Conservation (phyloP, 2,113 vertebrate species). For the Mus spicilegus region DNA sequence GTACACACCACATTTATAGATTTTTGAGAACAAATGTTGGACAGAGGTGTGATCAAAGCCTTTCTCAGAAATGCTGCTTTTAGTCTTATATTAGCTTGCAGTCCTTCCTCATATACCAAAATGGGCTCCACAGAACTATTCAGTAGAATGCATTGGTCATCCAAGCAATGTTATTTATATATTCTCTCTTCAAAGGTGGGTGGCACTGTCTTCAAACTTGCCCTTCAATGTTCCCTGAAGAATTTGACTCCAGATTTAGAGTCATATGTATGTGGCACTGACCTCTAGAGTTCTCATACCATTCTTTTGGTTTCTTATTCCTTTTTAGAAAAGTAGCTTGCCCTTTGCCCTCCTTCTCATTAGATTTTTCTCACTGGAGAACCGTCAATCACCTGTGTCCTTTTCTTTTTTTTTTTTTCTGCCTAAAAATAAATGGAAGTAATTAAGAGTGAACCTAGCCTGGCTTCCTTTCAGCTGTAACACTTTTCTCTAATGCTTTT, state of each 20-base stretch:
- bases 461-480: slow-evolving; percentile 42
- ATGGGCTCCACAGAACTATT: background rate
- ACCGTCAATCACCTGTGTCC: background rate
- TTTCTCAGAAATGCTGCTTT: background rate
- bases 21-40: background rate
- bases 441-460: slow-evolving; percentile 42
- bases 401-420: background rate
- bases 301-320: background rate
- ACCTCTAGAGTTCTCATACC: background rate
- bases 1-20: background rate
- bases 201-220: background rate
- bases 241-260: background rate
- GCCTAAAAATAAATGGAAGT: slow-evolving; percentile 67
- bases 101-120: background rate
- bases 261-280: background rate
- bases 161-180: background rate
- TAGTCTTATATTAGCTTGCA: background rate
- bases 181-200: background rate
- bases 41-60: background rate
- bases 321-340: slow-evolving; percentile 7
- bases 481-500: slow-evolving; percentile 64
- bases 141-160: background rate
- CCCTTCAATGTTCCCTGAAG: background rate
- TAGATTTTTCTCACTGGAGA: background rate
- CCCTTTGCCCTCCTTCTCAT: background rate